A percentile compares a stretch with the other conserved stretches of the same genome.
These are phyloP conservation scores for Gymnoscopelus microlampas DNA, from an alignment of 2,797 vertebrate genomes.

Conservation along the genomic window DNA sequence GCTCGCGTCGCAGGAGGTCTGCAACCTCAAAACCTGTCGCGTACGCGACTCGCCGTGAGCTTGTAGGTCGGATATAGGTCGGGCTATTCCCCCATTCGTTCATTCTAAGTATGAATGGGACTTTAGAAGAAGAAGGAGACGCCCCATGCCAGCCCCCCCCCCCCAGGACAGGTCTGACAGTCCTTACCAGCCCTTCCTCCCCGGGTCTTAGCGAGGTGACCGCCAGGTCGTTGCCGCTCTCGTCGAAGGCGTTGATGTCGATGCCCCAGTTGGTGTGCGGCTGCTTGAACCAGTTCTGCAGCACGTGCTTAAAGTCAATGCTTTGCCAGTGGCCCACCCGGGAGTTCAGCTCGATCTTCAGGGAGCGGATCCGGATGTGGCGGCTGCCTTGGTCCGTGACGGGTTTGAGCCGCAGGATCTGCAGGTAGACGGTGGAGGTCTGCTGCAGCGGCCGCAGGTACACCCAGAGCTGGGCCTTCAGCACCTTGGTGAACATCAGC, in stretches of 20 bases:
- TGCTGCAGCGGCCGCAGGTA: constrained; percentile 95
- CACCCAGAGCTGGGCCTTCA: constrained; percentile 99
- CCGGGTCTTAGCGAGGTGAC: constrained; percentile 95
- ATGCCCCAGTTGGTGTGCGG: constrained; percentile 99
- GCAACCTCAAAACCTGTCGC: no score
- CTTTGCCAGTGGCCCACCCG: constrained; percentile 97
- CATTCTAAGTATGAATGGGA: no score
- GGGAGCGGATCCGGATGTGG: constrained; percentile 97
- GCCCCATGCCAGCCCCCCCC: constrained; percentile 27
- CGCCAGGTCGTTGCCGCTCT: constrained; percentile 95
- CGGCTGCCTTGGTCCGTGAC: constrained; percentile 93
- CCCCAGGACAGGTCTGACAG: constrained; percentile 79
- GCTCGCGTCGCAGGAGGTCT: no score
- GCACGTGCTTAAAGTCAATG: constrained; percentile 98
- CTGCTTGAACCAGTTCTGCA: constrained; percentile 99
- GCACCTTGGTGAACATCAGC: constrained; percentile 98
- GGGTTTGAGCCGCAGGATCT: constrained; percentile 96
- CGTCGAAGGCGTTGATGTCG: constrained; percentile 98
- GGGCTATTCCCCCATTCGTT: no score
- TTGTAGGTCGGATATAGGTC: no score
- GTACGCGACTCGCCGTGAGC: no score
- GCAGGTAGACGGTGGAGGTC: constrained; percentile 96
- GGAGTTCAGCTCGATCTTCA: constrained; percentile 97
- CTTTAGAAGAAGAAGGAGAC: background rate
- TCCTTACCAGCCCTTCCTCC: constrained; percentile 97